Percentiles rank a stretch among this genome's conserved stretches.
These are phyloP conservation scores for Murina feae DNA, from an alignment of 2,113 vertebrate genomes.

Conservation along the genomic window DNA sequence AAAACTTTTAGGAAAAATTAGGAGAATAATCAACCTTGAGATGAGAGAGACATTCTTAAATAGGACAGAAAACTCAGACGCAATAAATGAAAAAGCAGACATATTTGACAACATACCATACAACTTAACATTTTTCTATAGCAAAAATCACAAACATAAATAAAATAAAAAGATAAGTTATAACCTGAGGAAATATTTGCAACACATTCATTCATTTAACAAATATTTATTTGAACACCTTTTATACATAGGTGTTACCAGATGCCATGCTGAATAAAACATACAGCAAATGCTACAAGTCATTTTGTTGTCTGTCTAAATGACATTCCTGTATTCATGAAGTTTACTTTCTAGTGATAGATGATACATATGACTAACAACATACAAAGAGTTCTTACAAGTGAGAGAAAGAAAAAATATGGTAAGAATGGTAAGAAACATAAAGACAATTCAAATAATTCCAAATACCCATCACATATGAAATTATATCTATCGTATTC, in stretches of 20 bases:
- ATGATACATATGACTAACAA: neutral
- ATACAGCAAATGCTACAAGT: neutral
- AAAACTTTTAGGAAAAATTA: constrained; percentile 54
- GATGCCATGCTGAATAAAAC: neutral
- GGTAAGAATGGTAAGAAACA: neutral
- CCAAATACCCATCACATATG: neutral
- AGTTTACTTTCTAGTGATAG: neutral
- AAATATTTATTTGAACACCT: constrained; percentile 36
- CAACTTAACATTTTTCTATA: constrained; percentile 18
- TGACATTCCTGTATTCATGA: neutral
- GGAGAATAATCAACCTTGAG: constrained; percentile 42
- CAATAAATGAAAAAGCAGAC: constrained; percentile 51
- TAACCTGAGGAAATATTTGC: constrained; percentile 31
- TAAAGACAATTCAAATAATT: constrained; percentile 9
- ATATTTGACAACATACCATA: constrained; percentile 43
- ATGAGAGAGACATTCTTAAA: constrained; percentile 45
- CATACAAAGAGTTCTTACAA: neutral
- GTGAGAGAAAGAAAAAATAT: neutral
- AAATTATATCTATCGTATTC: neutral
- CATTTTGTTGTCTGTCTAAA: neutral
- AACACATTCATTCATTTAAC: constrained; percentile 7
- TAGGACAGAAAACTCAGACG: constrained; percentile 22
- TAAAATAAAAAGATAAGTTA: constrained; percentile 34
- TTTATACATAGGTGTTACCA: neutral
- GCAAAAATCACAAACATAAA: constrained; percentile 41